Percentiles rank a stretch among this genome's conserved stretches.
Conservation (phyloP, 2,113 vertebrate genomes). For the Halichoerus grypus region DNA sequence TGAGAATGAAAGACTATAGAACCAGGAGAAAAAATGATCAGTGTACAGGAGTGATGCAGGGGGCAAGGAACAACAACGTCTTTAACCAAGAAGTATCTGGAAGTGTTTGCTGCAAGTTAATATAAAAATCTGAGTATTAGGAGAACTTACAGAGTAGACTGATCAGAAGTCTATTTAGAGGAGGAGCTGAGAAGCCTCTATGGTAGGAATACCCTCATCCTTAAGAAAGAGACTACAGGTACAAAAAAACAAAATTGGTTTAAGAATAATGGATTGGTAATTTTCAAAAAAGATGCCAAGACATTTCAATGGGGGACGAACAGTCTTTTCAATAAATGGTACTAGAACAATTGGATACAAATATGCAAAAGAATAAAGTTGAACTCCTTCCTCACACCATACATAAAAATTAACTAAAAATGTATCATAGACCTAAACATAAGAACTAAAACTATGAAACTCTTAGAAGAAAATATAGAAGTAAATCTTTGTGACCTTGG, state of each 20-base stretch:
- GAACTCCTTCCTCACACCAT: not conserved
- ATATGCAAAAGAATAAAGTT: not conserved
- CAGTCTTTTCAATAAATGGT: not conserved
- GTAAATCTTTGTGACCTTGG: not conserved
- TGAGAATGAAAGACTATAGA: not conserved
- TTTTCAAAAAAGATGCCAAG: slow-evolving; percentile 4
- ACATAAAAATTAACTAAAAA: not conserved
- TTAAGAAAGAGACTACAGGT: not conserved
- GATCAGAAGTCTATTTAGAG: not conserved
- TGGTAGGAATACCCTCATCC: not conserved
- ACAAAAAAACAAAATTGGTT: not conserved
- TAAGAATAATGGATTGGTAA: not conserved
- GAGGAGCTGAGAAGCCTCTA: not conserved
- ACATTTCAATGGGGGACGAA: not conserved
- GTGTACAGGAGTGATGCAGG: not conserved
- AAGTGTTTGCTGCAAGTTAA: not conserved
- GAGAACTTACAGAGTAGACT: not conserved
- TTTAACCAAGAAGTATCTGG: not conserved
- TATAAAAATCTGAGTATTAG: not conserved
- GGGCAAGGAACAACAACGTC: not conserved
- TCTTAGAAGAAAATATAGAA: slow-evolving; percentile 10
- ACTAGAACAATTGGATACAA: not conserved
- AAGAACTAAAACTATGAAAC: not conserved
- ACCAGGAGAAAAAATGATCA: not conserved
- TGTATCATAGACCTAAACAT: not conserved